phyloP scores from a whole-genome alignment of 64 coral and sea anemone genomes.

The Montipora capricornis region DNA sequence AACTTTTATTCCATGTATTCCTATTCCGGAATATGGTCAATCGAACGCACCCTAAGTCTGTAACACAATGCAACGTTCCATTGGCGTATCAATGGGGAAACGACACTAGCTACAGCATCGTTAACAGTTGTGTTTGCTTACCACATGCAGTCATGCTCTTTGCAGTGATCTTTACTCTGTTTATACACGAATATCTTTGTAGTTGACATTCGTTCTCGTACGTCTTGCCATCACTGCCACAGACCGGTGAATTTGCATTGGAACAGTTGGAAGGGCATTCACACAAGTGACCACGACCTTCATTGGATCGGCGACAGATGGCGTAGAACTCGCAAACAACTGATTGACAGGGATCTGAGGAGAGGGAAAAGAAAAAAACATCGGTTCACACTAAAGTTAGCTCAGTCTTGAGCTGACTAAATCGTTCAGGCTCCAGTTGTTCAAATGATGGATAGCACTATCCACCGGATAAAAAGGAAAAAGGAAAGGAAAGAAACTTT shows the following conservation, averaged over 20 bases:
- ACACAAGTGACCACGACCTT: conserved; percentile 71
- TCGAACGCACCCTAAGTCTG: too few relatives aligned
- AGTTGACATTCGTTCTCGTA: conserved; percentile 91
- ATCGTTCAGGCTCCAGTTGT: too few relatives aligned
- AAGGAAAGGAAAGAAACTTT: too few relatives aligned
- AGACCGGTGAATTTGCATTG: conserved; percentile 78
- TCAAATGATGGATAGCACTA: too few relatives aligned
- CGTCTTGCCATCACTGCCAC: conserved; percentile 89
- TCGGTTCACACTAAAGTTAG: background rate
- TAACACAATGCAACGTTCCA: too few relatives aligned
- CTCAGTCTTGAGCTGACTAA: too few relatives aligned
- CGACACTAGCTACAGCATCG: too few relatives aligned
- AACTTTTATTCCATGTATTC: too few relatives aligned
- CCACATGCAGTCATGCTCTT: conserved; percentile 48
- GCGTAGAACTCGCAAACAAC: conserved; percentile 77
- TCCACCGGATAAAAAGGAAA: too few relatives aligned
- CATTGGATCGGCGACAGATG: conserved; percentile 57
- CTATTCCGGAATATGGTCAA: too few relatives aligned
- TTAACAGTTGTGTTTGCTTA: background rate
- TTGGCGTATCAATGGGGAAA: too few relatives aligned
- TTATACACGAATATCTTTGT: conserved; percentile 49
- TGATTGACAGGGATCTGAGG: conserved; percentile 69
- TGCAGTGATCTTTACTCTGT: conserved; percentile 11
- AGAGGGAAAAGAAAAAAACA: background rate
- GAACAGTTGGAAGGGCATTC: conserved; percentile 81